These are phyloP conservation scores for Misgurnus anguillicaudatus DNA, from an alignment of 2,113 vertebrate genomes.

Conservation along the genomic window DNA sequence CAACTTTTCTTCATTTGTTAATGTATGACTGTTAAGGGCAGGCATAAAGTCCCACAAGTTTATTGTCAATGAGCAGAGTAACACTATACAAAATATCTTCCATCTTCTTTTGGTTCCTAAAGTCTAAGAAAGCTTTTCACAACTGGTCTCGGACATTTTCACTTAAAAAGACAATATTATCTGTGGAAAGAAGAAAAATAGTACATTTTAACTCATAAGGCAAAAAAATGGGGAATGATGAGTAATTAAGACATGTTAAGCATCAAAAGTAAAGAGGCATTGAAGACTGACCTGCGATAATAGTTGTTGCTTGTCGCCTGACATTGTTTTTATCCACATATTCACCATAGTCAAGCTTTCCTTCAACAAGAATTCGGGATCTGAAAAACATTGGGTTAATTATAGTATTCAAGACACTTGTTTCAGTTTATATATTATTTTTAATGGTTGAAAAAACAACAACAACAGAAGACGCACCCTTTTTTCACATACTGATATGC, in stretches of 20 bases:
- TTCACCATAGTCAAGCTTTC: slow-evolving; percentile 96
- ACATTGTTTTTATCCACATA: slow-evolving; percentile 95
- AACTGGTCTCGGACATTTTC: slow-evolving; percentile 79
- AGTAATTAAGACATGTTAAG: not conserved
- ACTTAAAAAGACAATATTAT: slow-evolving; percentile 94
- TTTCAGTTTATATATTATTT: not conserved
- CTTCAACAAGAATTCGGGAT: slow-evolving; percentile 87
- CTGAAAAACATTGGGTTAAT: slow-evolving; percentile 63
- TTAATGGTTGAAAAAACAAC: not conserved
- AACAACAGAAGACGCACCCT: slow-evolving; percentile 76
- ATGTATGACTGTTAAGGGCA: not conserved
- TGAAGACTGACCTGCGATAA: slow-evolving; percentile 86
- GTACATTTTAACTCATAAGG: not conserved
- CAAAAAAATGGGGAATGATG: not conserved
- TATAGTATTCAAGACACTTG: not conserved
- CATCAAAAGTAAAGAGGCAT: not conserved
- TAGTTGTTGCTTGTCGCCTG: slow-evolving; percentile 90
- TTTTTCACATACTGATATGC: slow-evolving; percentile 95
- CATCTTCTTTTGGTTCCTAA: slow-evolving; percentile 23
- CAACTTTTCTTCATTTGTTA: not conserved
- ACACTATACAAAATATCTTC: slow-evolving; percentile 28
- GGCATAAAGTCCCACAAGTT: not conserved
- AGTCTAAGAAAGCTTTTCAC: slow-evolving; percentile 61
- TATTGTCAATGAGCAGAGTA: slow-evolving; percentile 34
- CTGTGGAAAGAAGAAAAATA: slow-evolving; percentile 73